These are phyloP conservation scores for Pegoplata infirma DNA, from an alignment of 2,888 invertebrate genomes.

Conservation along the genomic window DNA sequence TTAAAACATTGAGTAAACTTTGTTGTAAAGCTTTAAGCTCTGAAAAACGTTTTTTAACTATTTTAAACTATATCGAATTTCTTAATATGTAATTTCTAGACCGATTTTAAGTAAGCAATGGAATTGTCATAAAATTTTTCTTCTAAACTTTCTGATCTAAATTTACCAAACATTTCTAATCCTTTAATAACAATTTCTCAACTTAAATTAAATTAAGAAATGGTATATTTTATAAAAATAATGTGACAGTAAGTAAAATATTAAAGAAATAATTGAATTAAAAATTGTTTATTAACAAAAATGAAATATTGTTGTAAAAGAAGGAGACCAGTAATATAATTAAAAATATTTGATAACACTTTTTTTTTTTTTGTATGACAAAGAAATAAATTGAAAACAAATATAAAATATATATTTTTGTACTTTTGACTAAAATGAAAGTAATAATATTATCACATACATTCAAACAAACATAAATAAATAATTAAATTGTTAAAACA, in stretches of 20 bases:
- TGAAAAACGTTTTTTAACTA: no score
- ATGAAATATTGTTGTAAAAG: background rate
- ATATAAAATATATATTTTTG: conserved; percentile 54
- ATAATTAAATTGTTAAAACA: conserved; percentile 8
- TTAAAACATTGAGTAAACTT: no score
- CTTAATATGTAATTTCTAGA: no score
- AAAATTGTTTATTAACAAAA: background rate
- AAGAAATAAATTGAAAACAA: conserved; percentile 4
- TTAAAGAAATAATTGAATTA: background rate
- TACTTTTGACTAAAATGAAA: conserved; percentile 52
- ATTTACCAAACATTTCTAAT: no score
- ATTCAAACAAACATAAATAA: conserved; percentile 1
- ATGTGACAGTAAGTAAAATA: background rate
- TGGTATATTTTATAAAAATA: background rate
- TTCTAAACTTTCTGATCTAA: no score
- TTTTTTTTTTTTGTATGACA: conserved; percentile 1
- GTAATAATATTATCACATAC: conserved; percentile 11
- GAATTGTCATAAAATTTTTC: no score
- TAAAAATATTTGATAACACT: background rate
- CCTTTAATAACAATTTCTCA: no score
- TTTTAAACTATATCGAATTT: no score
- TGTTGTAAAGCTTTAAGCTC: no score
- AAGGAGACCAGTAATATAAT: background rate
- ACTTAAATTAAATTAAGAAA: no score
- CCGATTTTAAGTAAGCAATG: no score